A percentile compares a stretch with the other conserved stretches of the same genome.
Evolutionary conservation across 1,140 invertebrate genomes (phyloP).

Genomic region (Pseudomyrmex gracilis): DNA sequence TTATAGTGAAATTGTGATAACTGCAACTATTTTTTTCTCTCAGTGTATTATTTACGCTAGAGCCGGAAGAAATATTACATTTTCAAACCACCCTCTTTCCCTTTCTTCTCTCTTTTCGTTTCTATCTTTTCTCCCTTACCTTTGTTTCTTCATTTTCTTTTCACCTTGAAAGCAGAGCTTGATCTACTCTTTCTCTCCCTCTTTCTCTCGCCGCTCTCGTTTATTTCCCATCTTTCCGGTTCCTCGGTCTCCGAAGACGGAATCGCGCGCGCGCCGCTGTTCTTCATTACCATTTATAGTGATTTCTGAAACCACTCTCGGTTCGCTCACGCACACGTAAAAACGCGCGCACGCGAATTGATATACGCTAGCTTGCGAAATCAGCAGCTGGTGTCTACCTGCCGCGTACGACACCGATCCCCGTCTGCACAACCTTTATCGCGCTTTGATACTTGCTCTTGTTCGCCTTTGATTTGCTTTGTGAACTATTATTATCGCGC

Average conservation of each 20-base stretch:
- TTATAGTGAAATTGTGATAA: too few relatives aligned
- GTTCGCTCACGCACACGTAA: constrained; percentile 71
- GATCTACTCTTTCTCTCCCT: constrained; percentile 1
- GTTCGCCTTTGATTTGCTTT: background rate
- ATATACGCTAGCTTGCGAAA: constrained; percentile 57
- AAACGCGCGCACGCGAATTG: constrained; percentile 64
- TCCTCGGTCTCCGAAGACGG: constrained; percentile 50
- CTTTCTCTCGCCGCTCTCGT: constrained; percentile 46
- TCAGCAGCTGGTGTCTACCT: constrained; percentile 55
- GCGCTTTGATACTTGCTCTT: constrained; percentile 17
- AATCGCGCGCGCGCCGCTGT: constrained; percentile 68
- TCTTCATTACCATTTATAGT: constrained; percentile 85
- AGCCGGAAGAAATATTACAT: constrained; percentile 82
- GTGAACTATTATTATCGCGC: background rate
- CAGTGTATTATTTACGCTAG: constrained; percentile 81
- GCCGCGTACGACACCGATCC: background rate
- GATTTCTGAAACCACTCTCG: constrained; percentile 80
- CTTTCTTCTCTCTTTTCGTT: constrained; percentile 38
- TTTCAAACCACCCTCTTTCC: constrained; percentile 73
- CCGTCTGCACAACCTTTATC: constrained; percentile 11
- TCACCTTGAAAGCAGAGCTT: background rate
- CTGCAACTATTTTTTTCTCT: too few relatives aligned
- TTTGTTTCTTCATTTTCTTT: constrained; percentile 21
- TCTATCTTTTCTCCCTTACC: constrained; percentile 55
- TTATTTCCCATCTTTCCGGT: constrained; percentile 61